A percentile compares a stretch with the other conserved stretches of the same genome.
Conservation (phyloP, 2,113 vertebrate species). For the Labrus mixtus region DNA sequence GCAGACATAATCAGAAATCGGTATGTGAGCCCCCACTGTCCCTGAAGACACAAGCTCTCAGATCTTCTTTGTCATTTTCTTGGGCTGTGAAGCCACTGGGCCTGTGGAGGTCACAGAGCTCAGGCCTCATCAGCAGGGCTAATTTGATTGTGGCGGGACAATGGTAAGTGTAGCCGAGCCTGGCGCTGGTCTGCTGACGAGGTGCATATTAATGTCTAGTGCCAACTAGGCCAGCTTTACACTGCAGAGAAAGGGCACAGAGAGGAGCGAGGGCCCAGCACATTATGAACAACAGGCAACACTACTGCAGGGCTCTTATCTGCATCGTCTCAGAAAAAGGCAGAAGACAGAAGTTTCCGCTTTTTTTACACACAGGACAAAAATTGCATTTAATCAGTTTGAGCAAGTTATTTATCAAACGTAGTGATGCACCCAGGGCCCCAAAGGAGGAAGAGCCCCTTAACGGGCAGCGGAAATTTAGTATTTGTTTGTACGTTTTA, state of each 20-base stretch:
- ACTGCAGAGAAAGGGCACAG: conserved; percentile 25
- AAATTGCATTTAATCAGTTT: too few relatives aligned
- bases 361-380: not conserved
- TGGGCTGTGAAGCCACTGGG: conserved; percentile 78
- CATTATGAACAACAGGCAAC: not conserved
- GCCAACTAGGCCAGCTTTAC: conserved; percentile 27
- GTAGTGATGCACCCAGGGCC: too few relatives aligned
- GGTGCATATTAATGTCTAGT: conserved; percentile 71
- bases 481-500: too few relatives aligned
- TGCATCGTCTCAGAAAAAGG: not conserved
- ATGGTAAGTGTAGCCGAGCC: conserved; percentile 78
- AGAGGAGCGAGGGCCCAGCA: conserved; percentile 6
- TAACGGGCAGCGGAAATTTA: too few relatives aligned
- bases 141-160: conserved; percentile 98
- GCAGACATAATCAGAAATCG: conserved; percentile 75
- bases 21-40: conserved; percentile 58
- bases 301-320: conserved; percentile 8
- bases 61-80: conserved; percentile 77
- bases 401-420: too few relatives aligned
- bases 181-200: conserved; percentile 43
- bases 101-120: conserved; percentile 89
- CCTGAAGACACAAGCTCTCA: conserved; percentile 59
- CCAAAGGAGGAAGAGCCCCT: too few relatives aligned
- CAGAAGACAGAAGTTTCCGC: not conserved
- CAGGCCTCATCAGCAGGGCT: conserved; percentile 93